Base-by-base conservation (phyloP, 1,140 invertebrate genomes). In the Neodiprion virginianus region DNA sequence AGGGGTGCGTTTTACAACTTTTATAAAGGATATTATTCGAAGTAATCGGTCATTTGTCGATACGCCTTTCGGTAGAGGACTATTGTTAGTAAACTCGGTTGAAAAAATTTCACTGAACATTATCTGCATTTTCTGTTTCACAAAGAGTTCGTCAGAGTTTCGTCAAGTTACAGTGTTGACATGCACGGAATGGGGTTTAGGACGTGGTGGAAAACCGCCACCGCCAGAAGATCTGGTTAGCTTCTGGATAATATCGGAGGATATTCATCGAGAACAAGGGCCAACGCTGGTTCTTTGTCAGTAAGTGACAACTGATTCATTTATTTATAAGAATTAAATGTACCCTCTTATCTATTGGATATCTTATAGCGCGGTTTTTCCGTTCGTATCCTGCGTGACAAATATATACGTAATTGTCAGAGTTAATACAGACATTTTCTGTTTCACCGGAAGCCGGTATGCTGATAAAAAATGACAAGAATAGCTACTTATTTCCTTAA, bases 231-330 rank as follows among this genome's bases (percentile, higher is more conserved):
- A 53, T 3, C 72, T 83, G 48, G 77, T 82, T 8, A 75, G 75
- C 3, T 66, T 83, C 28, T 82, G 82, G 81, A 78, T 81, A 75
- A 71, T 75, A 7, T 71, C 80, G 10, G 78, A 81, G n/a, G 78
- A 72, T 74, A 81, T 80, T 48, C 66, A 76, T 1, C 79, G 77
- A 68, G 73, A 72, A 49, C 74, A 77, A 0, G 78, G 76, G 14
- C 78, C 80, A 9, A 78, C 77, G 0, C 75, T 80, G 4, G 74
- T 77, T 10, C 65, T 83, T n/a, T 83, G 81, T 81, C 77, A 83
- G 81, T 83, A 78, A 78, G 75, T 17, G n/a, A 65, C 49, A n/a
- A 65, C 61, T 49, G 50, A 14, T 67, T 53, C 10, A 47, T 71
- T n/a, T 67, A 73, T 76, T 74, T 74, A 48, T 69, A 69, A 67